Evolutionary conservation across 2,113 vertebrate species (phyloP).

Genomic region (Forbesichthys papilliferus): DNA sequence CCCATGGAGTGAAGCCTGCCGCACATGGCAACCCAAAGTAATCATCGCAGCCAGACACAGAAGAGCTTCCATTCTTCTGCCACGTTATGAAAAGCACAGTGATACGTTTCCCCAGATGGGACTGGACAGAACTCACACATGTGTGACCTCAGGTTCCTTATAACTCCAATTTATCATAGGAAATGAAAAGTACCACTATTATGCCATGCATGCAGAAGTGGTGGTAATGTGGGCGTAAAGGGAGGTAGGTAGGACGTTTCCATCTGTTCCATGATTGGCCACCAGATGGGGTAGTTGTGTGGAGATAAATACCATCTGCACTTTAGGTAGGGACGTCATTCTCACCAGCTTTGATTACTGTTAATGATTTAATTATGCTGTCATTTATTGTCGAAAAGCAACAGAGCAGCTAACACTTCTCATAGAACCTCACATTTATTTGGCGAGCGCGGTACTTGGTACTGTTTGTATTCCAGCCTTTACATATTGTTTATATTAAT

Average conservation of each 20-base stretch:
- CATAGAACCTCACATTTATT: too few species aligned
- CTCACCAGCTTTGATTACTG: too few species aligned
- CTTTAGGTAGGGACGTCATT: too few species aligned
- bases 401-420: too few species aligned
- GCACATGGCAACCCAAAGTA: conserved; percentile 29
- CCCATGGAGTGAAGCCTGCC: conserved; percentile 36
- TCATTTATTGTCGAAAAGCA: too few species aligned
- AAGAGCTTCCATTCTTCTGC: background rate
- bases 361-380: too few species aligned
- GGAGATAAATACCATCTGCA: background rate
- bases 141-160: background rate
- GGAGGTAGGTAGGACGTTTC: background rate
- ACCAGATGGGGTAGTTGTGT: conserved; percentile 51
- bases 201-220: too few species aligned
- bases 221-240: too few species aligned
- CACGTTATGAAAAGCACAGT: background rate
- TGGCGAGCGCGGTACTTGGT: too few species aligned
- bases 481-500: too few species aligned
- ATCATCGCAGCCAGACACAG: conserved; percentile 2
- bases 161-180: background rate
- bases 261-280: conserved; percentile 33
- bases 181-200: background rate
- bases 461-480: too few species aligned
- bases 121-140: background rate
- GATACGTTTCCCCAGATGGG: background rate